Evolutionary conservation across 2,888 invertebrate genomes (phyloP).

Genomic region (Patella caerulea): DNA sequence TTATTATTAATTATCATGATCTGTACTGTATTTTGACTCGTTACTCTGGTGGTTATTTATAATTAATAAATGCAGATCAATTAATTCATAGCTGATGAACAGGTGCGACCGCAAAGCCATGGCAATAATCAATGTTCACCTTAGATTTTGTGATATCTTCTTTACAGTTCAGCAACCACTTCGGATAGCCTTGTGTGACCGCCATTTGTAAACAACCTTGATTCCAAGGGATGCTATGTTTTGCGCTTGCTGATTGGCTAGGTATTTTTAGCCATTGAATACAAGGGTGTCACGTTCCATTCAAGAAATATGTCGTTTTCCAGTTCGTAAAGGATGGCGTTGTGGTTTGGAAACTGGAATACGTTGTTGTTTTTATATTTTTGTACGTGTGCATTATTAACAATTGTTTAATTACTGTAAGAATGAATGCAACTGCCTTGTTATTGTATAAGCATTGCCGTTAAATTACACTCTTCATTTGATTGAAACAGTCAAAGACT

Average conservation of each 20-base stretch:
- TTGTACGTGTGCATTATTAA: background rate
- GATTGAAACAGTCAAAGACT: no score
- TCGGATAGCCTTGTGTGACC: conserved; percentile 53
- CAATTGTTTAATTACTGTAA: no score
- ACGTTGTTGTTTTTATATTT: background rate
- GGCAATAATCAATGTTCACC: conserved; percentile 34
- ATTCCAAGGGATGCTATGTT: conserved; percentile 35
- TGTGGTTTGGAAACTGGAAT: conserved; percentile 24
- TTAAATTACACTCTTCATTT: no score
- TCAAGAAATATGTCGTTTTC: conserved; percentile 19
- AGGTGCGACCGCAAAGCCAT: no score
- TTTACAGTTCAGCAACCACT: conserved; percentile 63
- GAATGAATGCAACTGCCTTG: no score
- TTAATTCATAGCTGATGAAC: no score
- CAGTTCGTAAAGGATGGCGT: conserved; percentile 10
- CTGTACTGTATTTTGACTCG: no score
- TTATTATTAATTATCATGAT: no score
- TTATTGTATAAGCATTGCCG: no score
- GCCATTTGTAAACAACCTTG: conserved; percentile 61
- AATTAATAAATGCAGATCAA: no score
- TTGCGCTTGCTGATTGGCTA: conserved; percentile 43
- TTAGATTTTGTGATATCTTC: conserved; percentile 58
- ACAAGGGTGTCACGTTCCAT: conserved; percentile 11
- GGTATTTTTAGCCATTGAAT: conserved; percentile 32
- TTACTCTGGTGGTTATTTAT: no score